Conservation (phyloP, 2,888 invertebrate species). For the Elaeidobius kamerunicus region DNA sequence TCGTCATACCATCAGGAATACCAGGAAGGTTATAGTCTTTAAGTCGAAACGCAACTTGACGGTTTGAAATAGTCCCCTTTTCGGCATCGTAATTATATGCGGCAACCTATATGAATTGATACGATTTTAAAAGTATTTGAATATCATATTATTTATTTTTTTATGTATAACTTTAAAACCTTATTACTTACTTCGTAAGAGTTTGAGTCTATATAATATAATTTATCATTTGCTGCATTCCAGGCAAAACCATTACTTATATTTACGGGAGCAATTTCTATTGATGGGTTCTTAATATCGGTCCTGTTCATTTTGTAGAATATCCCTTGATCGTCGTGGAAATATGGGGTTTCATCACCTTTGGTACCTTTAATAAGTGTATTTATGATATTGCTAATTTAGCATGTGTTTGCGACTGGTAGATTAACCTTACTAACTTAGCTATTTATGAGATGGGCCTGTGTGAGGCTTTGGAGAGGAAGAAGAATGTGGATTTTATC, state of each 20-base stretch:
- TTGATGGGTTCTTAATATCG: slow-evolving; percentile 34
- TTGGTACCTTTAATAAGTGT: too few species aligned
- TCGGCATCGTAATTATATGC: slow-evolving; percentile 66
- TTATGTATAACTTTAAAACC: too few species aligned
- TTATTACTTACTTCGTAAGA: slow-evolving; percentile 50
- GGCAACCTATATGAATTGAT: slow-evolving; percentile 49
- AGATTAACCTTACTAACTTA: too few species aligned
- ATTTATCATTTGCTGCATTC: slow-evolving; percentile 64
- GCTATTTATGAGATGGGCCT: too few species aligned
- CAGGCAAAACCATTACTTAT: slow-evolving; percentile 78
- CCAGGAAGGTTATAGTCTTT: slow-evolving; percentile 6
- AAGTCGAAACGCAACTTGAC: slow-evolving; percentile 38
- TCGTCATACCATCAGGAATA: slow-evolving; percentile 58
- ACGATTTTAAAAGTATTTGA: too few species aligned
- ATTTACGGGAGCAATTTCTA: slow-evolving; percentile 50
- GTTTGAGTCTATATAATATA: slow-evolving; percentile 76
- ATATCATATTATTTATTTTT: too few species aligned
- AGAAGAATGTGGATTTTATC: too few species aligned
- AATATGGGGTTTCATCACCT: too few species aligned
- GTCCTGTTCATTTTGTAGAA: slow-evolving; percentile 56
- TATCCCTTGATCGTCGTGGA: slow-evolving; percentile 53
- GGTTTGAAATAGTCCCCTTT: slow-evolving; percentile 51
- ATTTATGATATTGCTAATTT: too few species aligned
- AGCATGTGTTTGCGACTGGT: too few species aligned
- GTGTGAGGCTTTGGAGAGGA: too few species aligned